These are phyloP conservation scores for Megastigmus dorsalis DNA, from an alignment of 2,888 invertebrate species.

Conservation along the genomic window DNA sequence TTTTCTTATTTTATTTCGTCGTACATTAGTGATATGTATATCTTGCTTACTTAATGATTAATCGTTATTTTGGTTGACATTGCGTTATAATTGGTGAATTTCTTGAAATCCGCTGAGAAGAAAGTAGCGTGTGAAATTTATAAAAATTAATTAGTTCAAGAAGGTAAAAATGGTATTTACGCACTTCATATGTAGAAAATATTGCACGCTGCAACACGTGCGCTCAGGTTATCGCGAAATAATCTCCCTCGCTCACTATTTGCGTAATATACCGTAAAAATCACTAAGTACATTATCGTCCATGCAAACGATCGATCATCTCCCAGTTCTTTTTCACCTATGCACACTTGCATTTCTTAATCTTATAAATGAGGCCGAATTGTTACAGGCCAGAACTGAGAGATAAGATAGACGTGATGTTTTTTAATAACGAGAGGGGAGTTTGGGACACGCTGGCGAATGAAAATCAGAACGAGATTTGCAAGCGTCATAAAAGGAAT, in stretches of 20 bases:
- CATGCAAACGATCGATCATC: no score
- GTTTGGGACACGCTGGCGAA: neutral
- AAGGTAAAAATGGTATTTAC: no score
- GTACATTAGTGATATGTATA: neutral
- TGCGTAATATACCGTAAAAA: neutral
- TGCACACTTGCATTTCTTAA: neutral
- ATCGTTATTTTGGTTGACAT: no score
- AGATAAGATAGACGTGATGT: slow-evolving; percentile 21
- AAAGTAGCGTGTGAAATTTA: neutral
- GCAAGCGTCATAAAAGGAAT: slow-evolving; percentile 12
- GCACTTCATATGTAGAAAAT: no score
- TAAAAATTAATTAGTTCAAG: neutral
- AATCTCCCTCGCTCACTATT: no score
- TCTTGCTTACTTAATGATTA: no score
- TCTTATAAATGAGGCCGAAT: neutral
- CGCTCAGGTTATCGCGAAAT: no score
- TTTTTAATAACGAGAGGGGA: neutral
- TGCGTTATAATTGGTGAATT: neutral
- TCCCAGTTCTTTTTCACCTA: no score
- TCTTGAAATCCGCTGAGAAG: neutral
- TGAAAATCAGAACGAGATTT: neutral
- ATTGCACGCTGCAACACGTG: no score
- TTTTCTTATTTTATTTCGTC: neutral
- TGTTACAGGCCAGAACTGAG: neutral
- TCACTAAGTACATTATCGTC: neutral